Evolutionary conservation across 2,888 invertebrate genomes (phyloP).

Genomic region (Tholera decimalis): DNA sequence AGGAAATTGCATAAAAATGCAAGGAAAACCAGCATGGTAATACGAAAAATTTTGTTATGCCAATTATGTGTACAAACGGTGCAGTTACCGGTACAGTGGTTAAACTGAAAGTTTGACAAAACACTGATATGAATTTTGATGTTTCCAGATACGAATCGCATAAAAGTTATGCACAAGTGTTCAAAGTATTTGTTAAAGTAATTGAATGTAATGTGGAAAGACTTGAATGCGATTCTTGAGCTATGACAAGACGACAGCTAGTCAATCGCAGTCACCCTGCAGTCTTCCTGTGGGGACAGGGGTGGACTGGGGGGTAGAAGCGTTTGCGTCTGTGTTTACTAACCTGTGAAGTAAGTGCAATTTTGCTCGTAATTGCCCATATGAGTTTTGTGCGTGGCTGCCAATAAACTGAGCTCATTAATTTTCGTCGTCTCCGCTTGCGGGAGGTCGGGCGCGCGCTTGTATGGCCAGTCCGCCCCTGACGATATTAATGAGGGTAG

Average conservation of each 20-base stretch:
- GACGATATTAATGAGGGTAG: slow-evolving; percentile 92
- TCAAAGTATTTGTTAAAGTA: slow-evolving; percentile 65
- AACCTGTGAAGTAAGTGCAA: slow-evolving; percentile 92
- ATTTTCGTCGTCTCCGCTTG: slow-evolving; percentile 91
- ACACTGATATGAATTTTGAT: slow-evolving; percentile 77
- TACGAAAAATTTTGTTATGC: slow-evolving; percentile 74
- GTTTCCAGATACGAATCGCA: slow-evolving; percentile 82
- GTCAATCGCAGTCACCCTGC: slow-evolving; percentile 88
- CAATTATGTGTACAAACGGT: slow-evolving; percentile 76
- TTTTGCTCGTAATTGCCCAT: slow-evolving; percentile 91
- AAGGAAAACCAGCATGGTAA: slow-evolving; percentile 77
- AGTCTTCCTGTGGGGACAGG: slow-evolving; percentile 91
- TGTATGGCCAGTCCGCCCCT: slow-evolving; percentile 92
- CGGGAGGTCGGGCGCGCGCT: slow-evolving; percentile 90
- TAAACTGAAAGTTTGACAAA: slow-evolving; percentile 67
- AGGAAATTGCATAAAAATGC: slow-evolving; percentile 80
- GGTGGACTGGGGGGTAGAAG: slow-evolving; percentile 90
- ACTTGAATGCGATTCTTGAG: slow-evolving; percentile 85
- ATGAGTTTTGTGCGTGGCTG: slow-evolving; percentile 92
- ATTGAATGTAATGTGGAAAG: slow-evolving; percentile 62
- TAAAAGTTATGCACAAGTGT: slow-evolving; percentile 76
- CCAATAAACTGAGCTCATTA: slow-evolving; percentile 92
- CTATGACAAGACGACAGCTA: slow-evolving; percentile 80
- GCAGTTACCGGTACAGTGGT: slow-evolving; percentile 73
- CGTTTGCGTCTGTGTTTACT: slow-evolving; percentile 90